phyloP scores from a whole-genome alignment of 2,797 vertebrate genomes.

The Tragopan temminckii region DNA sequence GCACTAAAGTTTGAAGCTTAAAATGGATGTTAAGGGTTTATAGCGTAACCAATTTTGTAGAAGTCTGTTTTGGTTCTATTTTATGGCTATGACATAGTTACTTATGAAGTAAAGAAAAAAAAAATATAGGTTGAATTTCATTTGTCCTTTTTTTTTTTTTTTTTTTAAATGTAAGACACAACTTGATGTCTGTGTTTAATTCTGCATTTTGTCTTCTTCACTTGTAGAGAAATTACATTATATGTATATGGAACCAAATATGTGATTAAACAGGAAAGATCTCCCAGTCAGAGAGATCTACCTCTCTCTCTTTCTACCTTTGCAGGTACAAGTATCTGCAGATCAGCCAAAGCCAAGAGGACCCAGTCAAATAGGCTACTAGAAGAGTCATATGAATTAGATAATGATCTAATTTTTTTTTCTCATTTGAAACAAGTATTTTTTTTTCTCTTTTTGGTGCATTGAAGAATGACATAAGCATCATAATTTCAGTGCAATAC shows the following conservation, averaged over 20 bases:
- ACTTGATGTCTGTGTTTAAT: not conserved
- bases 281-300: not conserved
- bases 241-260: not conserved
- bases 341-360: not conserved
- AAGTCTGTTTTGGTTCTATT: not conserved
- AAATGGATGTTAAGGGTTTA: not conserved
- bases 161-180: not conserved
- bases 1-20: not conserved
- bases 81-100: not conserved
- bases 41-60: not conserved
- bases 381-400: not conserved
- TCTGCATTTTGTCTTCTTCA: not conserved
- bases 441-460: fast-evolving
- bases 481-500: not conserved
- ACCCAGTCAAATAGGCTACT: fast-evolving
- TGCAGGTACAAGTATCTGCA: not conserved
- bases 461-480: not conserved
- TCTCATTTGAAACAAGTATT: not conserved
- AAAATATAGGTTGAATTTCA: not conserved
- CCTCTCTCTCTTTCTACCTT: not conserved
- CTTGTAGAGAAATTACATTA: not conserved
- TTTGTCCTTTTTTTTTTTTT: not conserved
- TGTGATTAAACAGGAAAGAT: not conserved
- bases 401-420: not conserved
- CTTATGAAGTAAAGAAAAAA: not conserved